A percentile compares a stretch with the other conserved stretches of the same genome.
phyloP scores from a whole-genome alignment of 2,888 invertebrate genomes.

The Erebia epiphron region DNA sequence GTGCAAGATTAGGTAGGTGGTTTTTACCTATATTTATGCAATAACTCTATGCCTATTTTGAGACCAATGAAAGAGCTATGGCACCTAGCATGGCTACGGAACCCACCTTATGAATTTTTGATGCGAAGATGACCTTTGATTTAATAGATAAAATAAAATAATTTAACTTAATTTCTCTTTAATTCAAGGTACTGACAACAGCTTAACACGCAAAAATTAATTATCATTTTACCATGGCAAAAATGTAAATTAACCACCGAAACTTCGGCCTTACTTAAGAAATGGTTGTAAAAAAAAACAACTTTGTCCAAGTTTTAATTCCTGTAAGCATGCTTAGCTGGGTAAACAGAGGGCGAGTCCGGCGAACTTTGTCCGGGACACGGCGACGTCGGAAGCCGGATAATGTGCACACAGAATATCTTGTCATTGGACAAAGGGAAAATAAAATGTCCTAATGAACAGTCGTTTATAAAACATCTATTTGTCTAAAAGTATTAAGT shows the following conservation, averaged over 20 bases:
- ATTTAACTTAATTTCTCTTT: too few relatives aligned
- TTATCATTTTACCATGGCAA: constrained; percentile 7
- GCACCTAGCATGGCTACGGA: too few relatives aligned
- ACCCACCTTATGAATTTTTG: too few relatives aligned
- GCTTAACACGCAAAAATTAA: not conserved
- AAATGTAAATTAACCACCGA: constrained; percentile 38
- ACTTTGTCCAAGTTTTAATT: constrained; percentile 58
- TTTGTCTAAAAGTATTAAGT: not conserved
- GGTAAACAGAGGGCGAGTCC: constrained; percentile 56
- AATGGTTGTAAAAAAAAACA: constrained; percentile 57
- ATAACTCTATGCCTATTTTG: too few relatives aligned
- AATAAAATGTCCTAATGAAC: not conserved
- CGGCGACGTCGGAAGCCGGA: constrained; percentile 43
- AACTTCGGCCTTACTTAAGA: constrained; percentile 40
- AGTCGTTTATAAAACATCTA: not conserved
- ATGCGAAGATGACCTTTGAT: too few relatives aligned
- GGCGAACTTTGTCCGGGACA: constrained; percentile 49
- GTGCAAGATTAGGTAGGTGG: too few relatives aligned
- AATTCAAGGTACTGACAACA: too few relatives aligned
- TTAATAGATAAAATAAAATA: too few relatives aligned
- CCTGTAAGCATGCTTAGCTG: constrained; percentile 55
- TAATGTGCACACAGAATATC: constrained; percentile 46
- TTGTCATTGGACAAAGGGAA: constrained; percentile 15
- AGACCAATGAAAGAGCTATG: too few relatives aligned
- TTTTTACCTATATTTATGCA: too few relatives aligned